These are phyloP conservation scores for Ginglymostoma cirratum DNA, from an alignment of 2,113 vertebrate species.

Conservation along the genomic window DNA sequence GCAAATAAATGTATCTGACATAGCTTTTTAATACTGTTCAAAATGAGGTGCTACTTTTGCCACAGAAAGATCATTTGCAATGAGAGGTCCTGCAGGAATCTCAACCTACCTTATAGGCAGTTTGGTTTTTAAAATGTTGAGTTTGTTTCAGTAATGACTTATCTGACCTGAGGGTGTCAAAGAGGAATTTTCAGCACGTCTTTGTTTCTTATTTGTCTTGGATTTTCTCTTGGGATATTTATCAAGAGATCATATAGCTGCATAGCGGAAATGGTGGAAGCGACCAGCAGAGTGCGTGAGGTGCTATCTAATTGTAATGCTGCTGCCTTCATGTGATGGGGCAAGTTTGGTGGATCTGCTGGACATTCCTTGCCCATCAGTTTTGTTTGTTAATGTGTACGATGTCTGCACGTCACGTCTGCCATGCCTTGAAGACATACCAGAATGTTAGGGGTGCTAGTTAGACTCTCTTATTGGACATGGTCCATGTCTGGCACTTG, in stretches of 20 bases:
- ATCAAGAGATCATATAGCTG: background rate
- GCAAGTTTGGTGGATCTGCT: background rate
- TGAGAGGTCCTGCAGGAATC: background rate
- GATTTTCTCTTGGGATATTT: background rate
- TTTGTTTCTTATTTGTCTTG: background rate
- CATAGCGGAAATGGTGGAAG: background rate
- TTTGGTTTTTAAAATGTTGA: conserved; percentile 14
- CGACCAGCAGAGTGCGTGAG: background rate
- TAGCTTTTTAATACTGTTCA: background rate
- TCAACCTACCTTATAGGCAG: background rate
- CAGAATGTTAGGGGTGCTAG: background rate
- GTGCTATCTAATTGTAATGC: background rate
- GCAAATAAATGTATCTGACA: background rate
- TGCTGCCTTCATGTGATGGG: background rate
- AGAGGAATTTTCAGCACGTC: background rate
- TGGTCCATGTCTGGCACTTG: no score
- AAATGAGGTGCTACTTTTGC: background rate
- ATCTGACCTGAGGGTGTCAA: no score
- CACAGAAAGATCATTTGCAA: background rate
- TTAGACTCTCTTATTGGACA: no score
- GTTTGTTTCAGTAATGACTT: background rate
- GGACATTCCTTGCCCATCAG: background rate
- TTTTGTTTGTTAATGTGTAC: background rate
- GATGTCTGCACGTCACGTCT: no score
- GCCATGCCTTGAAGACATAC: background rate